Base-by-base conservation (phyloP, 1,140 invertebrate species). In the Notospermus geniculatus region DNA sequence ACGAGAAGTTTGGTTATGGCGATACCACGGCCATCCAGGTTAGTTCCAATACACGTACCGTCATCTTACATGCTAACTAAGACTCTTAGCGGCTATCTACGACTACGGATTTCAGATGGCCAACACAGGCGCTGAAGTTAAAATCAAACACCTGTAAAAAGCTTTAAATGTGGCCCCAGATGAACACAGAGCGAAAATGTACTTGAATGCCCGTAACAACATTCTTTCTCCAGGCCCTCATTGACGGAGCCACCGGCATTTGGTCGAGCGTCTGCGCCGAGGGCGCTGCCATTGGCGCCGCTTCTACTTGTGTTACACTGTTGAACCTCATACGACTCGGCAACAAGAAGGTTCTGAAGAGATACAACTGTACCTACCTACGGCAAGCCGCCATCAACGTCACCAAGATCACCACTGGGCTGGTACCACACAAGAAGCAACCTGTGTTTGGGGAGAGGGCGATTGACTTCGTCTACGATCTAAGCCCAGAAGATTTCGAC, bases 211-310 rank as follows among this genome's bases (percentile, higher is more conserved):
- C n/a, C n/a, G n/a, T n/a, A n/a, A n/a, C n/a, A n/a, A n/a, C 39
- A 19, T 11, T 43, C 39, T 13, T 43, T 13, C 19, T 43, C 11
- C 25, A 50, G 46, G 5, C 5, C 9, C 46, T 50, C 9, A 27
- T 27, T 7, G n/a, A 27, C 22, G 54, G 54, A 4, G 4, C 22
- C 4, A 56, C 22, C 5, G 54, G 54, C 4, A 46, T 56, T 9
- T 56, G 54, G 54, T 5, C 54, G n/a, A 56, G 54, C 54, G 29
- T 56, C n/a, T 56, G 54, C 22, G 22, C n/a, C 54, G 54, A 56
- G 54, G 54, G 54, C 5, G 54, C 54, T 5, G 22, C 54, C 9
- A 5, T 56, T 4, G 54, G 54, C n/a, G 17, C 5, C 22, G 54
- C 54, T 17, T 56, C 54, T 4, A 46, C 54, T 5, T 56, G 29